Evolutionary conservation across 2,888 invertebrate genomes (phyloP), one percentile per base, ranked within the genome.

Genomic region (Macrostomum cliftonense): DNA sequence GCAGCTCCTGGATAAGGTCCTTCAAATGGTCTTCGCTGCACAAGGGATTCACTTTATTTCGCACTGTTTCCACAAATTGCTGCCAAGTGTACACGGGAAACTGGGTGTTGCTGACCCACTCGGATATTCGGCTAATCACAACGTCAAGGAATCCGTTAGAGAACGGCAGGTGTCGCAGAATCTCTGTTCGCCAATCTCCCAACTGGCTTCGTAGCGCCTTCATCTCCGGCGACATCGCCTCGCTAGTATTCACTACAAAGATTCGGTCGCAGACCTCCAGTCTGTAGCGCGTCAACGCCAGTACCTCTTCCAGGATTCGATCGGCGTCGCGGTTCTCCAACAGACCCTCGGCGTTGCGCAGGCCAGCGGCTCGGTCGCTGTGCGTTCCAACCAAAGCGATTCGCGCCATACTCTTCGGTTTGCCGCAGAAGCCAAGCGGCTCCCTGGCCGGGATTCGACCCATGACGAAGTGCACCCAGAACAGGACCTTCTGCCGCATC

Each of bases 401-500:
- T 47, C 69, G 65, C 1, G 74, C 71, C 14, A 72, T 65, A 54
- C 72, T 68, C 17, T 70, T 67, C 1, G 73, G 73, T 56, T 74
- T 72, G 13, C 79, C 79, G 60, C 76, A 74, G 54, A 40, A 40
- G 5, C 43, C 43, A 13, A 43, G 43, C 14, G 43, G 43, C 38
- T 43, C 43, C 21, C 43, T 43, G 42, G 75, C 74, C 20, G 72
- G 71, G 52, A 77, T 73, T 45, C 79, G 71, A 42, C 78, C 77
- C 61, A 78, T 72, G 50, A 80, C 70, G 65, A 80, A 80, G 58
- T 77, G 75, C 52, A 80, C 66, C 80, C 80, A 80, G 67, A 79
- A 80, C 56, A 75, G 73, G 20, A 78, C 75, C 64, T 59, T 45
- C 16, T 77, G 63, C 78, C 78, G 38, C 65, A 80, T 79, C 42